A percentile compares a stretch with the other conserved stretches of the same genome.
Evolutionary conservation across 2,113 vertebrate genomes (phyloP).

Genomic region (Illadopsis cleaveri): DNA sequence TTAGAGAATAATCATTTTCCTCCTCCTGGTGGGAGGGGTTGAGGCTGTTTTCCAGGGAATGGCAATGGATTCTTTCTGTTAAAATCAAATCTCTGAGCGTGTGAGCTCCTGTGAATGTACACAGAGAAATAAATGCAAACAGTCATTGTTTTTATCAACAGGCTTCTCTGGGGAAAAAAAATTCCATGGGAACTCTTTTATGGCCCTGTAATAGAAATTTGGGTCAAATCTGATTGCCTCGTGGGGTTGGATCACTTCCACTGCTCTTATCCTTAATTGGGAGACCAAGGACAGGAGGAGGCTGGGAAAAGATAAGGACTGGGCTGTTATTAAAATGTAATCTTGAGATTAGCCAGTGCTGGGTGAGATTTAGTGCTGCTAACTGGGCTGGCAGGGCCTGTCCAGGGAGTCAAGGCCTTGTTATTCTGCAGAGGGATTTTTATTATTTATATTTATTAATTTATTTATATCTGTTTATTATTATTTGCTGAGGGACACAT

Average conservation of each 20-base stretch:
- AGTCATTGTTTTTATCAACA: background rate
- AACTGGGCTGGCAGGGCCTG: background rate
- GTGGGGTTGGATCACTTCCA: background rate
- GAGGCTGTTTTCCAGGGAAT: background rate
- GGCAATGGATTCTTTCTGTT: background rate
- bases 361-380: background rate
- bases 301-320: background rate
- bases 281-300: background rate
- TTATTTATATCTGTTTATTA: background rate
- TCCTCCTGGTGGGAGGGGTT: background rate
- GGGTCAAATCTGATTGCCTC: background rate
- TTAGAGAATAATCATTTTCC: background rate
- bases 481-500: background rate
- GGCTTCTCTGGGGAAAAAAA: background rate
- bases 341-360: background rate
- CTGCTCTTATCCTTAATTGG: background rate
- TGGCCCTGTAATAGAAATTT: background rate
- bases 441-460: background rate
- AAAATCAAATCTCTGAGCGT: background rate
- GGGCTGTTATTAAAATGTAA: background rate
- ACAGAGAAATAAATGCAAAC: background rate
- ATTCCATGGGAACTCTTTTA: background rate
- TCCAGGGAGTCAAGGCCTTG: background rate
- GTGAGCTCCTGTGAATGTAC: background rate
- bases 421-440: background rate